These are phyloP conservation scores for Aricia artaxerxes DNA, from an alignment of 2,888 invertebrate genomes.

Conservation along the genomic window DNA sequence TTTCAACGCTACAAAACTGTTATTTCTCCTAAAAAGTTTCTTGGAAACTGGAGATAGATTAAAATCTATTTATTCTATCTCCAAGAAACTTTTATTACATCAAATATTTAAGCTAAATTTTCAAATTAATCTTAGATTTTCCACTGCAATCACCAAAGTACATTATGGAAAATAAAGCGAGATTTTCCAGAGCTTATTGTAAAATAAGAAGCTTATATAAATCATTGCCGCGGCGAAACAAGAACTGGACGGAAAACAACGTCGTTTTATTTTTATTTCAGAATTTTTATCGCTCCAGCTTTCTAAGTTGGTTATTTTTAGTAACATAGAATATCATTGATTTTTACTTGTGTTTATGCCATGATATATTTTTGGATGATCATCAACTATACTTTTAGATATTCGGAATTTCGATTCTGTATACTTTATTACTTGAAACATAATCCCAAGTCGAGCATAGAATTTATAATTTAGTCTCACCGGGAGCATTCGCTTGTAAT, in stretches of 20 bases:
- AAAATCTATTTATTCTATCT: not conserved
- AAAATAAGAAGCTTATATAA: slow-evolving; percentile 29
- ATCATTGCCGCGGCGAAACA: slow-evolving; percentile 23
- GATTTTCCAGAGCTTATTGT: slow-evolving; percentile 12
- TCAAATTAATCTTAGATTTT: not conserved
- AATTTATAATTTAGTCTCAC: no score
- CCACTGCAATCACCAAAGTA: not conserved
- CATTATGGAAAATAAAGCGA: not conserved
- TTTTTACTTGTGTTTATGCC: not conserved
- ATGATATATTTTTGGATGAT: not conserved
- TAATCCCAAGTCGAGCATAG: no score
- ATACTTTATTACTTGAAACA: no score
- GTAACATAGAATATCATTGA: no score
- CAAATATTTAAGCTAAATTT: not conserved
- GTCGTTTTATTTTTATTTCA: not conserved
- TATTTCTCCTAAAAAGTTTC: not conserved
- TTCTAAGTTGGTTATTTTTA: not conserved
- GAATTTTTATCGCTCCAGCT: slow-evolving; percentile 2
- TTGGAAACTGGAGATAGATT: not conserved
- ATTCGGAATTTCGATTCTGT: not conserved
- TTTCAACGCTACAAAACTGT: not conserved
- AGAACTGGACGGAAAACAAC: not conserved
- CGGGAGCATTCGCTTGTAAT: no score
- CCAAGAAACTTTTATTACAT: not conserved
- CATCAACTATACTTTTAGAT: not conserved